Percentiles rank a stretch among this genome's conserved stretches.
Conservation (phyloP, 2,113 vertebrate species). For the Eolophus roseicapilla region DNA sequence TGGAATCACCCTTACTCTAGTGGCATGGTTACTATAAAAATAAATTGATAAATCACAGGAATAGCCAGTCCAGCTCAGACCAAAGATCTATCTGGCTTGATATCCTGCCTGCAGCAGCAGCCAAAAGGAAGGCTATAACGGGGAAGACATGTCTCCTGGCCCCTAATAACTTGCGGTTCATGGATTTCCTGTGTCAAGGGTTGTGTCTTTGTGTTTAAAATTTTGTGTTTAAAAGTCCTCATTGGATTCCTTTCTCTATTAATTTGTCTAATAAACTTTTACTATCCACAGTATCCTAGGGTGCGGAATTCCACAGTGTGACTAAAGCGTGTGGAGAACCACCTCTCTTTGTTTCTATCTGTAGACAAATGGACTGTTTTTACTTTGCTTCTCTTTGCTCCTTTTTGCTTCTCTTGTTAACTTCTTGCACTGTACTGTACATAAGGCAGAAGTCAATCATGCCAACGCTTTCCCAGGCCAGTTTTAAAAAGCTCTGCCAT, state of each 20-base stretch:
- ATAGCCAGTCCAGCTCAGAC: background rate
- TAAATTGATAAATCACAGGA: background rate
- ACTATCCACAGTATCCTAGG: background rate
- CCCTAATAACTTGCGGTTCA: background rate
- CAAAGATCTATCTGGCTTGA: background rate
- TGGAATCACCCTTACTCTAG: background rate
- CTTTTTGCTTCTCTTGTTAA: background rate
- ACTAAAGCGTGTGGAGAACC: background rate
- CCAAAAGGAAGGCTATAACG: background rate
- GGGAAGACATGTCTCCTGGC: background rate
- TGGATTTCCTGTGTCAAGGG: background rate
- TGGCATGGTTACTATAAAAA: background rate
- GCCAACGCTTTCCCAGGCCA: background rate
- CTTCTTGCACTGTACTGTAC: background rate
- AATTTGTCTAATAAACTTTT: conserved; percentile 3
- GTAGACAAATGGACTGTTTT: background rate
- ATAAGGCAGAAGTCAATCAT: background rate
- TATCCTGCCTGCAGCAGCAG: background rate
- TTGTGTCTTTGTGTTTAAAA: background rate
- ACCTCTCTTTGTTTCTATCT: background rate
- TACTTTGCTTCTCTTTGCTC: background rate
- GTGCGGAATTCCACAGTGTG: background rate
- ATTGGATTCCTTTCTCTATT: background rate
- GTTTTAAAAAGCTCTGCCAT: background rate
- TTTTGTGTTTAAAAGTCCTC: background rate